A percentile compares a stretch with the other conserved stretches of the same genome.
These are phyloP conservation scores for Regulus satrapa DNA, from an alignment of 2,113 vertebrate species.

Conservation along the genomic window DNA sequence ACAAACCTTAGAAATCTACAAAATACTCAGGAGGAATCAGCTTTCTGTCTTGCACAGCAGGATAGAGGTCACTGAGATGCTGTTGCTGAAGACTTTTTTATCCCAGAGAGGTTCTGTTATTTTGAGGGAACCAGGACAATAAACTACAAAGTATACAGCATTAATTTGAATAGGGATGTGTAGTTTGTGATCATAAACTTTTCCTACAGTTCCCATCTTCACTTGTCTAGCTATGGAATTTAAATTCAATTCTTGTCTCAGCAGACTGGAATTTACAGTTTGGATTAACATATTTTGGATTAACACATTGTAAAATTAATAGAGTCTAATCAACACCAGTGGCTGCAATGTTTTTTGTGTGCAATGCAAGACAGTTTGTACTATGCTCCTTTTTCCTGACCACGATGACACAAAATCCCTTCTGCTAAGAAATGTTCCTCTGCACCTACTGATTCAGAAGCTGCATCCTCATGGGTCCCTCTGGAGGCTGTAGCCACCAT, in stretches of 20 bases:
- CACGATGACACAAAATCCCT: background rate
- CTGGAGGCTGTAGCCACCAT: background rate
- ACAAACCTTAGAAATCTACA: background rate
- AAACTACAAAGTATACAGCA: background rate
- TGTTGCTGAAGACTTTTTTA: background rate
- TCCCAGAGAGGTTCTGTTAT: background rate
- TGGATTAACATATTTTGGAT: background rate
- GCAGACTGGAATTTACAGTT: background rate
- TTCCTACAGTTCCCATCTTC: background rate
- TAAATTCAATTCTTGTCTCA: background rate
- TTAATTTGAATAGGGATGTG: background rate
- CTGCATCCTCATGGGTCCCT: accelerated
- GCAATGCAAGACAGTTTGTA: background rate
- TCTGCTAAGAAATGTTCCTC: background rate
- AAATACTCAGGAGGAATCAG: background rate
- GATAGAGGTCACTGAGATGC: background rate
- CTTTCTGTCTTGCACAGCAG: background rate
- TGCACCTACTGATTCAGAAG: background rate
- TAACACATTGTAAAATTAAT: background rate
- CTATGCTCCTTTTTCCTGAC: background rate
- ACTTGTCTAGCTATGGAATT: background rate
- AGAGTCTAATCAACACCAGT: background rate
- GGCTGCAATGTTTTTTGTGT: background rate
- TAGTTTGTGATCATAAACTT: background rate
- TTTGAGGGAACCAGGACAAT: background rate